phyloP scores from a whole-genome alignment of 2,888 invertebrate species.

The Mayetiola destructor region DNA sequence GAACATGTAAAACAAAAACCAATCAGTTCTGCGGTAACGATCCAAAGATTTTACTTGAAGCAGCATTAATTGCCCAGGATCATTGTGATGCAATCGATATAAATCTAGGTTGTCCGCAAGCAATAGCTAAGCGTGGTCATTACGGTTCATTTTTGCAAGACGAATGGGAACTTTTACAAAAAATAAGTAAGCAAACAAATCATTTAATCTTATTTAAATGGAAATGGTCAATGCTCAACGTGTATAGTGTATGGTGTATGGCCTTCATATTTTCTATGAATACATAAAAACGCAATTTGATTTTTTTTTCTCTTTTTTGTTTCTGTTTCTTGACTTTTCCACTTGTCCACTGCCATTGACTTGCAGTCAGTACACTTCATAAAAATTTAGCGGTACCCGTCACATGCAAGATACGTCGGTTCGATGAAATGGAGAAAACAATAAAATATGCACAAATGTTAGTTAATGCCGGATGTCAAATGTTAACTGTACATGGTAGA shows the following conservation, averaged over 20 bases:
- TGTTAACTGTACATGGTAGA: constrained; percentile 91
- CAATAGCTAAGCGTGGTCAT: constrained; percentile 88
- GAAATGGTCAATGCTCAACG: too few species aligned
- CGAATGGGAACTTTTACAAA: constrained; percentile 73
- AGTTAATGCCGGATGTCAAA: constrained; percentile 79
- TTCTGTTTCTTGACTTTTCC: too few species aligned
- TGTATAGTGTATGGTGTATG: too few species aligned
- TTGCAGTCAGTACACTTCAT: constrained; percentile 55
- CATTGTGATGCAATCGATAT: constrained; percentile 91
- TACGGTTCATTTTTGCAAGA: constrained; percentile 95
- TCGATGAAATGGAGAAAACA: constrained; percentile 71
- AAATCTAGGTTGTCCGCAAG: constrained; percentile 96
- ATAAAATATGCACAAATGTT: constrained; percentile 87
- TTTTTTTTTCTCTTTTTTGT: constrained; percentile 12
- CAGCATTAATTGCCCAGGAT: constrained; percentile 71
- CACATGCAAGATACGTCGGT: constrained; percentile 93
- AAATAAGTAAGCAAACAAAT: constrained; percentile 50
- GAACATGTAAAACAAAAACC: background rate
- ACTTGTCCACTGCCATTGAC: too few species aligned
- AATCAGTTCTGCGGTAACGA: constrained; percentile 95
- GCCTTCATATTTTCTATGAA: too few species aligned
- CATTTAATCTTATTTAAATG: background rate
- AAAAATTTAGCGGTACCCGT: constrained; percentile 67
- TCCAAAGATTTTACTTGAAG: constrained; percentile 69
- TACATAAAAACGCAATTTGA: constrained; percentile 1